These are phyloP conservation scores for Microctenopoma stevenorrisi DNA, from an alignment of 2,797 vertebrate genomes.

Conservation along the genomic window DNA sequence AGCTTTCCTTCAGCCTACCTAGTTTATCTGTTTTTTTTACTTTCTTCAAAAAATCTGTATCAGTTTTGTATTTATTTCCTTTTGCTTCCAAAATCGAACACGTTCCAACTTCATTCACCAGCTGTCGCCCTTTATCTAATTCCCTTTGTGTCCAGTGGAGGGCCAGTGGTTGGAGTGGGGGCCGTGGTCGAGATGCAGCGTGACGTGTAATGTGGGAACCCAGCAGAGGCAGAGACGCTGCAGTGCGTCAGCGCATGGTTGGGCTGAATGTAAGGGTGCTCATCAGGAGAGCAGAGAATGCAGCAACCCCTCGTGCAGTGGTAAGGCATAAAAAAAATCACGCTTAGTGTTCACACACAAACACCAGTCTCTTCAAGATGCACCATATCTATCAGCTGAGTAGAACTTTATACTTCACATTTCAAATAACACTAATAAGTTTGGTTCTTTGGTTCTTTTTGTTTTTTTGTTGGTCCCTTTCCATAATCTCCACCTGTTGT, in stretches of 20 bases:
- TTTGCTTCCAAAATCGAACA: background rate
- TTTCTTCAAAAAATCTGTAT: conserved; percentile 18
- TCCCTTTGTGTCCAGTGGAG: conserved; percentile 85
- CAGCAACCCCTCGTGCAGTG: conserved; percentile 87
- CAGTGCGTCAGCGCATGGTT: conserved; percentile 90
- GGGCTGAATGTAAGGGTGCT: conserved; percentile 92
- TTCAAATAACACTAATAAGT: background rate
- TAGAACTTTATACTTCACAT: conserved; percentile 24
- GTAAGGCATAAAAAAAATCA: conserved; percentile 74
- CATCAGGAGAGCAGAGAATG: conserved; percentile 92
- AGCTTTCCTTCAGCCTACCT: conserved; percentile 16
- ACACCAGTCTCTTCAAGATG: conserved; percentile 30
- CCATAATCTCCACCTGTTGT: background rate
- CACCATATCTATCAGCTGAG: background rate
- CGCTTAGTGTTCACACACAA: conserved; percentile 40
- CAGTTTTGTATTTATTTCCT: conserved; percentile 10
- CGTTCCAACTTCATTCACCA: background rate
- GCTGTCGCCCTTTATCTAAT: conserved; percentile 13
- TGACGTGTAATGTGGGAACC: conserved; percentile 91
- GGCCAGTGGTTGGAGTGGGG: conserved; percentile 98
- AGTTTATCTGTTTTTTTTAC: background rate
- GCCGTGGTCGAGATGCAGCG: conserved; percentile 92
- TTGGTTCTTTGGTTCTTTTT: no score
- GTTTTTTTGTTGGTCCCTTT: no score
- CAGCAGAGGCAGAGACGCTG: conserved; percentile 93